These are phyloP conservation scores for Drosophila prolongata DNA, from an alignment of 2,888 invertebrate genomes.

Conservation along the genomic window DNA sequence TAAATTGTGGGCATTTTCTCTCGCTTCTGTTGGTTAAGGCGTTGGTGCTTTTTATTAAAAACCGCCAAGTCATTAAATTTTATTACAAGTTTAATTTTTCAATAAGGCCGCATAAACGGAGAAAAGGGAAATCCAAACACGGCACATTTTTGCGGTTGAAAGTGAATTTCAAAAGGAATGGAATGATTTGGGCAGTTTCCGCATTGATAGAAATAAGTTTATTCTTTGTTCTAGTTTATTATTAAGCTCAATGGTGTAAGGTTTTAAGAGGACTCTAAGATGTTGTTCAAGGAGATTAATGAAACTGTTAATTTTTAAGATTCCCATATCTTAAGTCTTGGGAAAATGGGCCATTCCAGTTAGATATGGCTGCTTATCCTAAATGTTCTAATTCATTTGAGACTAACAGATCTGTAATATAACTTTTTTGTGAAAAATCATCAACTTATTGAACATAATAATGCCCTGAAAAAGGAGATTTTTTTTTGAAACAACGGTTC, in stretches of 20 bases:
- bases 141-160: conserved; percentile 3
- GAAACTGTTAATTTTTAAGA: not conserved
- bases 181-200: not conserved
- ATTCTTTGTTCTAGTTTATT: conserved; percentile 16
- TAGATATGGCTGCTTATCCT: too few relatives aligned
- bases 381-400: too few relatives aligned
- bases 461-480: too few relatives aligned
- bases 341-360: too few relatives aligned
- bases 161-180: conserved; percentile 11
- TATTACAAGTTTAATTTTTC: conserved; percentile 77
- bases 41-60: conserved; percentile 65
- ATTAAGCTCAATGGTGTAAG: not conserved
- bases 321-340: not conserved
- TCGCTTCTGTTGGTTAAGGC: conserved; percentile 32
- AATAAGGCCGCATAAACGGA: conserved; percentile 60
- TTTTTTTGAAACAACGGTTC: too few relatives aligned
- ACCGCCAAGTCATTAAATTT: conserved; percentile 77
- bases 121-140: conserved; percentile 4
- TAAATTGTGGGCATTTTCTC: conserved; percentile 56
- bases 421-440: too few relatives aligned
- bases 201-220: not conserved
- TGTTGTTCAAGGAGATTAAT: not conserved
- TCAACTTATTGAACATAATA: too few relatives aligned
- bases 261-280: not conserved
- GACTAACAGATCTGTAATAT: too few relatives aligned